Evolutionary conservation across 1,140 invertebrate genomes (phyloP).

Genomic region (Popillia japonica): DNA sequence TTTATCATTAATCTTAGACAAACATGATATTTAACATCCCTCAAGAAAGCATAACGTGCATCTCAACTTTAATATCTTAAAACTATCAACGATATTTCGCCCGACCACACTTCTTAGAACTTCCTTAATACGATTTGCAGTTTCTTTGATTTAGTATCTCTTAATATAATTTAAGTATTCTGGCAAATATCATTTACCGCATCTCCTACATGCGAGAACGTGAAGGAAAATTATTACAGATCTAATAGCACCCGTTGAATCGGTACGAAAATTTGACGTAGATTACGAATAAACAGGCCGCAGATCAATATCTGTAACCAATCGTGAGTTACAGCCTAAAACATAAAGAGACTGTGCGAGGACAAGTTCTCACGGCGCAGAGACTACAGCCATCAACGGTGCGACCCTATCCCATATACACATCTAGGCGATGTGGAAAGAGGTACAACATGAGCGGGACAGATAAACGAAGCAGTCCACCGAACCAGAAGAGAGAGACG

Average conservation of each 20-base stretch:
- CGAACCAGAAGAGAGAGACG: background rate
- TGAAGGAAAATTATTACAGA: background rate
- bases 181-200: background rate
- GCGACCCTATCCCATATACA: background rate
- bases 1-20: too few species aligned
- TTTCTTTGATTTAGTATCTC: too few species aligned
- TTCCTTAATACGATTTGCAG: too few species aligned
- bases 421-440: background rate
- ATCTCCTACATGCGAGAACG: background rate
- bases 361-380: slow-evolving; percentile 40
- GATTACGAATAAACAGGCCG: slow-evolving; percentile 56
- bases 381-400: background rate
- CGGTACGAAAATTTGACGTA: slow-evolving; percentile 54
- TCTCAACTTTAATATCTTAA: too few species aligned
- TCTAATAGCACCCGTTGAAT: slow-evolving; percentile 48
- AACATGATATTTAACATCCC: too few species aligned
- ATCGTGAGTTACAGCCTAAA: slow-evolving; percentile 47
- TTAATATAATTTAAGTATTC: too few species aligned
- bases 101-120: too few species aligned
- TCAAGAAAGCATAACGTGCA: too few species aligned
- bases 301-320: slow-evolving; percentile 50
- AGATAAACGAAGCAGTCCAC: background rate
- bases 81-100: too few species aligned
- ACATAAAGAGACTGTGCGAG: slow-evolving; percentile 43
- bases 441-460: background rate